Base-by-base conservation (phyloP, 2,888 invertebrate genomes). In the Mimas tiliae region DNA sequence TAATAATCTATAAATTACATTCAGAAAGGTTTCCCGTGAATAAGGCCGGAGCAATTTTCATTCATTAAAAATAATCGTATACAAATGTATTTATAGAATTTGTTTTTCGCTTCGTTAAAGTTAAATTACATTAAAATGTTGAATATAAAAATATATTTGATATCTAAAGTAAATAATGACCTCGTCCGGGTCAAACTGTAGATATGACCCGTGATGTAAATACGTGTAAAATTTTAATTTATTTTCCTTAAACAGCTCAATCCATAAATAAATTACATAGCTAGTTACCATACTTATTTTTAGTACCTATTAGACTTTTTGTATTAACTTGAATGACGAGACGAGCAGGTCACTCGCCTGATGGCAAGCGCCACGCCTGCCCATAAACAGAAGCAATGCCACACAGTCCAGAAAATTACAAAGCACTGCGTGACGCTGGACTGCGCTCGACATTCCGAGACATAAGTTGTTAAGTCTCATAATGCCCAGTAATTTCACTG, bases 181-280 rank as follows among this genome's bases (percentile, higher is more conserved):
- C 33, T 53, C n/a, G 53, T 53, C 33, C 33, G 53, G 34, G 34
- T 58, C 58, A 42, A 58, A 58, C 11, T 19, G 42, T 42, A 12
- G 19, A 58, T 38, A 19, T 19, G 42, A 34, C 38, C 11, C 34
- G 16, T 16, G 6, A 38, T 7, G 21, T 9, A 11, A 55, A 55
- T 38, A 19, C 14, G 16, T 16, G 33, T 19, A 55, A n/a, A 27
- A 27, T 27, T 4, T 27, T n/a, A n/a, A 55, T 34, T 14, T 27
- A 14, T 48, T 48, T 48, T 48, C 47, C 16, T 50, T 14, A 45
- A 45, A 45, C 4, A 11, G 14, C 45, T 45, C 12, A 12, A 11
- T 45, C 1, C 7, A 38, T 6, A 38, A 38, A 9, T 38, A 9
- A 38, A 38, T n/a, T n/a, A n/a, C n/a, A n/a, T n/a, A n/a, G n/a